phyloP scores from a whole-genome alignment of 2,888 invertebrate species.

The Hylaea fasciaria region DNA sequence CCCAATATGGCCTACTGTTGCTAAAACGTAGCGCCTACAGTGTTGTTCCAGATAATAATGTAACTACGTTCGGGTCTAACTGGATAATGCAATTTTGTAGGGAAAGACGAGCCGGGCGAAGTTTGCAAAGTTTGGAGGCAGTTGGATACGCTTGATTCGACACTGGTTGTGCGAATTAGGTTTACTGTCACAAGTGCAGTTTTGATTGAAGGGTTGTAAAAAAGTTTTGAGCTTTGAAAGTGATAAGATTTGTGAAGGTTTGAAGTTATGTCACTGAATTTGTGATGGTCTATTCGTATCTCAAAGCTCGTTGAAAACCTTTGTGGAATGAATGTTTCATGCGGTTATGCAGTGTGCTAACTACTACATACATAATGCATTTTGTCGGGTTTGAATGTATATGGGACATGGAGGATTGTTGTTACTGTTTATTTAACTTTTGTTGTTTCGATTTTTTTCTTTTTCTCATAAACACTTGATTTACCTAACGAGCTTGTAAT shows the following conservation, averaged over 20 bases:
- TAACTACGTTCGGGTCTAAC: slow-evolving; percentile 54
- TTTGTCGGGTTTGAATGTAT: too few relatives aligned
- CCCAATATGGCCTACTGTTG: slow-evolving; percentile 2
- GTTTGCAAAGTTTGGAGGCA: slow-evolving; percentile 37
- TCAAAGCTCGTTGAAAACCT: neutral
- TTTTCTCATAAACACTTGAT: too few relatives aligned
- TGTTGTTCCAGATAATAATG: slow-evolving; percentile 53
- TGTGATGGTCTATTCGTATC: too few relatives aligned
- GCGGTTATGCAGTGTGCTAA: neutral
- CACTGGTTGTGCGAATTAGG: slow-evolving; percentile 20
- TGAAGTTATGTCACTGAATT: too few relatives aligned
- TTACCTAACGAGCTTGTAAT: too few relatives aligned
- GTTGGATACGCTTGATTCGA: slow-evolving; percentile 31
- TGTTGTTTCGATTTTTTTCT: too few relatives aligned
- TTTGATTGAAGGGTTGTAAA: slow-evolving; percentile 25
- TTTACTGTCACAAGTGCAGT: slow-evolving; percentile 20
- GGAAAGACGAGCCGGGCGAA: slow-evolving; percentile 39
- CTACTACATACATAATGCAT: neutral
- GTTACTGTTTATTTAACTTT: too few relatives aligned
- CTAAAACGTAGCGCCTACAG: slow-evolving; percentile 21
- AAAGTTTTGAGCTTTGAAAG: slow-evolving; percentile 14
- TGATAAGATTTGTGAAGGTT: neutral
- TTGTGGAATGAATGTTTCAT: neutral
- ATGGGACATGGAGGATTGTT: too few relatives aligned
- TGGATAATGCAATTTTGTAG: slow-evolving; percentile 60